Evolutionary conservation across 92 coral and sea anemone genomes (phyloP).

Genomic region (Epizoanthus ramosus): DNA sequence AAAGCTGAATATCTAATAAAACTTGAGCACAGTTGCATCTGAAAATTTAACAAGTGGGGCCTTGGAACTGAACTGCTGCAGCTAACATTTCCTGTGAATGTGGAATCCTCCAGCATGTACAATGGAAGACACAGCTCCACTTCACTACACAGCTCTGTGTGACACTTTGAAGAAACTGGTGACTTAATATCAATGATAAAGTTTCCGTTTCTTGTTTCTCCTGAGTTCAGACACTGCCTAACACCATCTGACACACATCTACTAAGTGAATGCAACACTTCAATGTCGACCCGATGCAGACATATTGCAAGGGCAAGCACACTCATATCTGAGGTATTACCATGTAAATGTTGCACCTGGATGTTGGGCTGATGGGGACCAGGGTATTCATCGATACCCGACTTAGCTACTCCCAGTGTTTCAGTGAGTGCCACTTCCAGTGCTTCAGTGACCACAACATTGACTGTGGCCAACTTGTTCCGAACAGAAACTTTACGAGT

Average conservation of each 20-base stretch:
- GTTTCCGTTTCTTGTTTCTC: neutral
- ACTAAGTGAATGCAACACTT: neutral
- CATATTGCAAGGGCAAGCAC: neutral
- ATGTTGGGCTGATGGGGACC: too few relatives aligned
- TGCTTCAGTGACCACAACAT: too few relatives aligned
- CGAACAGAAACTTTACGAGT: neutral
- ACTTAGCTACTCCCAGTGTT: too few relatives aligned
- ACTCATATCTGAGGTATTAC: too few relatives aligned
- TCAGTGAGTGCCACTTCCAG: too few relatives aligned
- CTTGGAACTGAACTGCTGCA: neutral
- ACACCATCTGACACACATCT: constrained; percentile 14
- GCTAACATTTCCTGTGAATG: neutral
- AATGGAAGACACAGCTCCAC: constrained; percentile 18
- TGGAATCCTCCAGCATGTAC: neutral
- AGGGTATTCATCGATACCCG: too few relatives aligned
- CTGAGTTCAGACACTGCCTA: neutral
- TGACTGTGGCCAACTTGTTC: neutral
- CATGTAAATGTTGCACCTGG: too few relatives aligned
- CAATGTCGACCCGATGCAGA: neutral
- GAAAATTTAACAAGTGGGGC: neutral
- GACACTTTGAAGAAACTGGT: neutral
- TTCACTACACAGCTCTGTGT: constrained; percentile 2
- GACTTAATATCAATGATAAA: neutral
- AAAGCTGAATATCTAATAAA: neutral
- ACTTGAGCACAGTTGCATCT: constrained; percentile 3